Evolutionary conservation across 2,888 invertebrate genomes (phyloP), one percentile per base, ranked within the genome.

Genomic region (Leucozona laternaria): DNA sequence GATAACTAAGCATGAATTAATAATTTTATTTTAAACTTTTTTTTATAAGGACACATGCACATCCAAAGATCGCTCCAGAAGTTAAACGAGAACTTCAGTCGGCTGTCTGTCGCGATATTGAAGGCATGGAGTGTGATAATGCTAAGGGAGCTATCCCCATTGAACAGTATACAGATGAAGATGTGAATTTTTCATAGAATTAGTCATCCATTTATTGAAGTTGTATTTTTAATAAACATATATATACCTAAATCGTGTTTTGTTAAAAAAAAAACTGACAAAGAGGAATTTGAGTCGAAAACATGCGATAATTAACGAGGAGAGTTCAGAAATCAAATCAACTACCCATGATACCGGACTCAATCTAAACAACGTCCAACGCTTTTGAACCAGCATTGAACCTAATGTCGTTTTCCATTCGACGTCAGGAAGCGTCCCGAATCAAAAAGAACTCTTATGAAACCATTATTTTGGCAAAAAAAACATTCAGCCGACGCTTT

Each of bases 41-140:
- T 89, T 89, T 57, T 87, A 11, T 86, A 48, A 91, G 92, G 62
- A 92, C 92, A 89, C 90, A 93, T 89, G 88, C 88, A 40, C 93
- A 93, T 89, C 92, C 92, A 13, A 92, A 92, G 89, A 94, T 96
- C n/a, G 94, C 95, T 2, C 93, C 94, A 1, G 95, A 98, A 94
- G 95, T 99, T 78, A 94, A 98, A 68, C 93, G 97, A 88, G 98
- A 99, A 93, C 92, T 99, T 22, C 96, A 96, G 90, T 95, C 96
- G 89, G 96, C 97, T 0, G 95, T 95, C 89, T 97, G 97, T 90
- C 94, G 98, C 89, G 98, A 97, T 91, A 89, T 94, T 73, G 96
- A 96, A 93, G 92, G 93, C 89, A 91, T 91, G 90, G 92, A 91
- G 82, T 89, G 89, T 75, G 89, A 90, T 55, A 90, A 90, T 79